These are phyloP conservation scores for Papilio elwesi DNA, from an alignment of 2,888 invertebrate genomes.

Conservation along the genomic window DNA sequence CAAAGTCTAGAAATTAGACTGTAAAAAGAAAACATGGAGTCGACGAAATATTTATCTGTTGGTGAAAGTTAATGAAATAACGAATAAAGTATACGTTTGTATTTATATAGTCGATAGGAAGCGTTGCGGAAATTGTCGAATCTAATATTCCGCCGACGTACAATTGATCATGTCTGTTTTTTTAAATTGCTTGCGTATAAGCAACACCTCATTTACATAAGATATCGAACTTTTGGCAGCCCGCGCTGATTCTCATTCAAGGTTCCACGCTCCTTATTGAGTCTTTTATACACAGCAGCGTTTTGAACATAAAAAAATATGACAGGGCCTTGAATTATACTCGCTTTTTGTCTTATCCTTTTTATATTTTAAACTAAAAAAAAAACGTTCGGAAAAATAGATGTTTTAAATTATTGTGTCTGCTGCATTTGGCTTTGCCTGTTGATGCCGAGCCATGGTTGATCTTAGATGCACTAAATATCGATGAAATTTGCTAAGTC, in stretches of 20 bases:
- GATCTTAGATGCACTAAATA: background rate
- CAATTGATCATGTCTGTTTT: conserved; percentile 35
- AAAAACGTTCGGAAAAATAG: background rate
- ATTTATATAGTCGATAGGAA: conserved; percentile 15
- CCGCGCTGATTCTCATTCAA: conserved; percentile 62
- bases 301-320: conserved; percentile 11
- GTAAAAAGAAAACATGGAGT: background rate
- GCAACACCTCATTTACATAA: conserved; percentile 58
- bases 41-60: background rate
- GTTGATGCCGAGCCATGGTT: too few species aligned
- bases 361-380: background rate
- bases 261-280: conserved; percentile 52
- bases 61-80: conserved; percentile 18
- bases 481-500: too few species aligned
- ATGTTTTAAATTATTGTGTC: background rate
- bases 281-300: conserved; percentile 51
- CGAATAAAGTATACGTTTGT: conserved; percentile 6
- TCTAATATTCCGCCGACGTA: conserved; percentile 30
- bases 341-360: conserved; percentile 4
- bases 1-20: background rate
- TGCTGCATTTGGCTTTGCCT: too few species aligned
- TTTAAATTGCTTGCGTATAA: conserved; percentile 31
- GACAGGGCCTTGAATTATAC: conserved; percentile 1
- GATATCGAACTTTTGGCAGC: conserved; percentile 65
- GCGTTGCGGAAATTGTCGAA: conserved; percentile 36